Conservation (phyloP, 64 coral and sea anemone species). For the Acropora tenuis region DNA sequence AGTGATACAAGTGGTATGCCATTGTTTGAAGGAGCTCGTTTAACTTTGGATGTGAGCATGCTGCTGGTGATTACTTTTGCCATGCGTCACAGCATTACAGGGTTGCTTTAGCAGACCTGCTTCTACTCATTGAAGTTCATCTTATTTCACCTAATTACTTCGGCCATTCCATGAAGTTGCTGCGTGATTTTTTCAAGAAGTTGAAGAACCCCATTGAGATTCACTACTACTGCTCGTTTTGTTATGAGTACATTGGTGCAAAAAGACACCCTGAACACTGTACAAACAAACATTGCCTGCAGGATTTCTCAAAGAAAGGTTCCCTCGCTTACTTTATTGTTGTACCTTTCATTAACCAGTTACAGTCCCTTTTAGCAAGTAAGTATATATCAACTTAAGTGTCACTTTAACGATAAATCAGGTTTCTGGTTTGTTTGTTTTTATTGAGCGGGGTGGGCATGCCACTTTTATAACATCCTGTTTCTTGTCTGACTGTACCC, state of each 20-base stretch:
- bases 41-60: too few species aligned
- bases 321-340: neutral
- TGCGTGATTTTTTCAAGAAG: slow-evolving; percentile 22
- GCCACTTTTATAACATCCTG: too few species aligned
- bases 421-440: too few species aligned
- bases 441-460: too few species aligned
- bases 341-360: neutral
- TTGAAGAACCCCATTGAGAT: too few species aligned
- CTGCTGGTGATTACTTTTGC: too few species aligned
- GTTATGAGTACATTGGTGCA: neutral
- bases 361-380: neutral
- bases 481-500: too few species aligned
- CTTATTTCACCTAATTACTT: neutral
- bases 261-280: neutral
- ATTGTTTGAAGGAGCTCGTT: too few species aligned
- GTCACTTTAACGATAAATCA: too few species aligned
- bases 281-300: slow-evolving; percentile 1
- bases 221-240: neutral
- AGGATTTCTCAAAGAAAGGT: slow-evolving; percentile 4
- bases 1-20: too few species aligned
- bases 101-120: slow-evolving; percentile 17
- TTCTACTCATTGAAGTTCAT: slow-evolving; percentile 22
- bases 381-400: neutral
- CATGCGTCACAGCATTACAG: too few species aligned
- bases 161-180: slow-evolving; percentile 1